Conservation (phyloP, 2,797 vertebrate genomes). For the Phalloptychus januarius region DNA sequence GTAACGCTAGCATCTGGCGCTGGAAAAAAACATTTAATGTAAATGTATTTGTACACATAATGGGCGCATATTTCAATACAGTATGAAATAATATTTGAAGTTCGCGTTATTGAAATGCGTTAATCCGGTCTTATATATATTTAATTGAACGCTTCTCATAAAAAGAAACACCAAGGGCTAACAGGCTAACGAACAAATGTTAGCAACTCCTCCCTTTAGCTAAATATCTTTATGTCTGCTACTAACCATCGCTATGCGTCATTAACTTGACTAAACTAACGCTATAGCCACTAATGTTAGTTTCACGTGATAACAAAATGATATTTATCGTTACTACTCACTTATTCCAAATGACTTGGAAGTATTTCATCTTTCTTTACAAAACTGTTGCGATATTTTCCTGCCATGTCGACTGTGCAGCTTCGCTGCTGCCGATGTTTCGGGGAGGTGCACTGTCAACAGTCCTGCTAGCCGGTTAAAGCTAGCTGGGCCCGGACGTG, state of each 20-base stretch:
- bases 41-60: neutral
- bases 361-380: conserved; percentile 82
- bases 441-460: conserved; percentile 73
- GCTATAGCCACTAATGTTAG: neutral
- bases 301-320: neutral
- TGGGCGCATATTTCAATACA: accelerated
- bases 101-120: neutral
- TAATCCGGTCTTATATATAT: neutral
- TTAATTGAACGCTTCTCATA: conserved; percentile 10
- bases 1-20: conserved; percentile 66
- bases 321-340: conserved; percentile 59
- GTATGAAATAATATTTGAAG: neutral
- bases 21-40: conserved; percentile 17
- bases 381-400: conserved; percentile 77
- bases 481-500: conserved; percentile 10
- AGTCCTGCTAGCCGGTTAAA: conserved; percentile 72
- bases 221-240: conserved; percentile 43
- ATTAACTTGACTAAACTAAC: conserved; percentile 49
- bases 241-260: conserved; percentile 60
- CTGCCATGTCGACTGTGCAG: conserved; percentile 84
- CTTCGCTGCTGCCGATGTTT: conserved; percentile 79
- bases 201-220: conserved; percentile 63
- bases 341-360: conserved; percentile 81
- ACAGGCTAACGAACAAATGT: conserved; percentile 50
- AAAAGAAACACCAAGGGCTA: conserved; percentile 46